phyloP scores from a whole-genome alignment of 30 jellyfish, hydroid and myxozoan genomes.

The Catostylus mosaicus region DNA sequence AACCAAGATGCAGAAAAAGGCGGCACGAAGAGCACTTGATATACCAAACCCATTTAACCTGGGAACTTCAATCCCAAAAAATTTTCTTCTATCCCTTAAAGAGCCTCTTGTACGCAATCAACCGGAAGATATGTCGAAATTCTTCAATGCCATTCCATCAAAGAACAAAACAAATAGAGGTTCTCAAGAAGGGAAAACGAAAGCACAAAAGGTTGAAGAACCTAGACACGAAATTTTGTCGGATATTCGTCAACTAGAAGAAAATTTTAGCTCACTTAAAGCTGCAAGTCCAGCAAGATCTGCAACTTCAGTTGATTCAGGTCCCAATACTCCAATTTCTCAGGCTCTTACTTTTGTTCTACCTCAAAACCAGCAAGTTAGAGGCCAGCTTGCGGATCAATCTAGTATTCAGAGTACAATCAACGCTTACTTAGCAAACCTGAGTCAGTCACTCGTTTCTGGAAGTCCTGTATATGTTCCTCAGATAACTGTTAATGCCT shows the following conservation, averaged over 20 bases:
- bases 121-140: slow-evolving; percentile 56
- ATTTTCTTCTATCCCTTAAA: slow-evolving; percentile 47
- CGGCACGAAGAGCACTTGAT: slow-evolving; percentile 80
- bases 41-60: slow-evolving; percentile 87
- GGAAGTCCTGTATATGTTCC: slow-evolving; percentile 54
- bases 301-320: slow-evolving; percentile 1
- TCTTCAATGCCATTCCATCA: slow-evolving; percentile 9
- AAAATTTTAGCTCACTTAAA: slow-evolving; percentile 27
- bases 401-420: slow-evolving; percentile 27
- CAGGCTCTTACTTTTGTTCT: slow-evolving; percentile 22
- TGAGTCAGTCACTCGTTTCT: slow-evolving; percentile 55
- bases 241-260: slow-evolving; percentile 29
- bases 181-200: slow-evolving; percentile 16
- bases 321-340: not conserved
- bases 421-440: slow-evolving; percentile 48
- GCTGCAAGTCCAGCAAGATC: slow-evolving; percentile 48
- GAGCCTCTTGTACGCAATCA: slow-evolving; percentile 24
- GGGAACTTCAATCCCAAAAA: slow-evolving; percentile 64
- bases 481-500: slow-evolving; percentile 25
- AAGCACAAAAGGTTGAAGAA: slow-evolving; percentile 4
- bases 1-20: slow-evolving; percentile 50
- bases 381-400: slow-evolving; percentile 30
- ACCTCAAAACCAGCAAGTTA: slow-evolving; percentile 19
- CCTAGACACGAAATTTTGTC: slow-evolving; percentile 14
- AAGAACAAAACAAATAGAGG: not conserved